phyloP scores from a whole-genome alignment of 2,113 vertebrate species.

The Telmatochromis brichardi region DNA sequence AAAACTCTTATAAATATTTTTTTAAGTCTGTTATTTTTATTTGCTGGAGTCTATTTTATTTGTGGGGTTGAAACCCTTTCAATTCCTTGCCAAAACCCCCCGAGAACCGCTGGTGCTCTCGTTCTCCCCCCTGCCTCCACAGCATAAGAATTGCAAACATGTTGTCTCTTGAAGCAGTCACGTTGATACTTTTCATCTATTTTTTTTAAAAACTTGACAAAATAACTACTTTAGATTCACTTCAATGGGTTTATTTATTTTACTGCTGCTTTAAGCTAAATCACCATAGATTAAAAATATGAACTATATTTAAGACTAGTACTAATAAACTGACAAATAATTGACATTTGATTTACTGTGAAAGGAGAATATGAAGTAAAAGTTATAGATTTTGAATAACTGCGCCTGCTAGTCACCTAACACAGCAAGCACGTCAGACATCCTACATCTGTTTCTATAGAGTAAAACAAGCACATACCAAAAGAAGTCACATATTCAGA shows the following conservation, averaged over 20 bases:
- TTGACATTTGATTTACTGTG: background rate
- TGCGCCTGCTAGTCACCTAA: background rate
- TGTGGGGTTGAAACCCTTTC: too few species aligned
- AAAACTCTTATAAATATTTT: too few species aligned
- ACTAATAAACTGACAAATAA: background rate
- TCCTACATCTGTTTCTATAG: background rate
- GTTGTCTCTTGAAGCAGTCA: background rate
- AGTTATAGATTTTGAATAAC: background rate
- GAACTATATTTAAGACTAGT: background rate
- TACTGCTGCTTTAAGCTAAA: background rate
- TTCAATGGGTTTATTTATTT: background rate
- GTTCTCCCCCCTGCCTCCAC: fast-evolving
- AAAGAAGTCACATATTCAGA: background rate
- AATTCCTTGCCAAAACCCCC: background rate
- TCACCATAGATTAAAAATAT: fast-evolving
- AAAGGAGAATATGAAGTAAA: background rate
- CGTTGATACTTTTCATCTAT: background rate
- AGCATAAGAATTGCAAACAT: background rate
- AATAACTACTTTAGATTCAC: background rate
- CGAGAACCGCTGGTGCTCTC: background rate
- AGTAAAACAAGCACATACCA: background rate
- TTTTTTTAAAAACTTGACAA: background rate
- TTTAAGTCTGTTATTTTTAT: too few species aligned
- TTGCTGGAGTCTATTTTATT: too few species aligned
- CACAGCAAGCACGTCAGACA: background rate